phyloP scores from a whole-genome alignment of 1,140 invertebrate genomes.

The Cecropterus lyciades region DNA sequence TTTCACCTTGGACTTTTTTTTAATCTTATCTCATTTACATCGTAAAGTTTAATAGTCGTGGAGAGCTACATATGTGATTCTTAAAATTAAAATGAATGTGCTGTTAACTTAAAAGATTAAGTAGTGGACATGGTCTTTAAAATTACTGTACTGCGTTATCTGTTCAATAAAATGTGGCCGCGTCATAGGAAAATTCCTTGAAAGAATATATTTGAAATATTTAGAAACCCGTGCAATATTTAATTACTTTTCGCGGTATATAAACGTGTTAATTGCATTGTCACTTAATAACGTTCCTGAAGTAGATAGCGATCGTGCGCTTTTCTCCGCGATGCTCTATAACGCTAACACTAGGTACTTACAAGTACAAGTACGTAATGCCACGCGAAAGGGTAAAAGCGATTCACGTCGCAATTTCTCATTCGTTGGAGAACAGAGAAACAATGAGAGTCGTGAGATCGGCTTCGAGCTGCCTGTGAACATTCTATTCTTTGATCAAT shows the following conservation, averaged over 20 bases:
- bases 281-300: constrained; percentile 37
- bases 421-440: constrained; percentile 61
- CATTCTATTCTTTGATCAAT: constrained; percentile 33
- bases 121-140: too few species aligned
- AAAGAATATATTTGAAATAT: not conserved
- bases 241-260: constrained; percentile 25
- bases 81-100: too few species aligned
- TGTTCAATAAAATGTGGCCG: not conserved
- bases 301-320: constrained; percentile 46
- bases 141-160: not conserved
- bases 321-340: constrained; percentile 55
- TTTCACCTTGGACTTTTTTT: not conserved
- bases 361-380: constrained; percentile 31
- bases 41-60: too few species aligned
- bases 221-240: constrained; percentile 13
- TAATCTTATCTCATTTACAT: not conserved
- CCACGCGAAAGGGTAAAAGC: constrained; percentile 69
- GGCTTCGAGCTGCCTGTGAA: constrained; percentile 46
- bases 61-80: too few species aligned
- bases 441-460: constrained; percentile 78
- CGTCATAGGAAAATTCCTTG: too few species aligned
- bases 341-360: constrained; percentile 35
- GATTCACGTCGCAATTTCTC: constrained; percentile 63
- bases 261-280: constrained; percentile 24
- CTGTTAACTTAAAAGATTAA: constrained; percentile 3